Base-by-base conservation (phyloP, 2,888 invertebrate genomes). In the Platycheirus rosarum region DNA sequence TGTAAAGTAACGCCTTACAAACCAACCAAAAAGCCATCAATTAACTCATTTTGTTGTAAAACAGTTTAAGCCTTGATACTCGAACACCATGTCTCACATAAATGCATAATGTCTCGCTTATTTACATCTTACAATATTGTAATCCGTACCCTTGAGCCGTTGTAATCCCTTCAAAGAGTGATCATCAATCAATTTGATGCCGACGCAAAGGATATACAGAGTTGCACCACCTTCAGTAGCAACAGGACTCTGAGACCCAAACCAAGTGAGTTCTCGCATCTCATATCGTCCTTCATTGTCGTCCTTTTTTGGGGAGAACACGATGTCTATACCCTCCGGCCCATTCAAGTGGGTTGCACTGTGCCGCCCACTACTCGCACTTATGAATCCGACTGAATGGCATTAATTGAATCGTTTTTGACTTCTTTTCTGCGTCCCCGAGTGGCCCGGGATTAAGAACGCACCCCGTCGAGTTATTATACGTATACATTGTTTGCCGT, bases 331-430 rank as follows among this genome's bases (percentile, higher is more conserved):
- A 46, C 48, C 66, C 60, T 40, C 42, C 65, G 29, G 11, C 40
- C 35, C 13, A 44, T 29, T 11, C 42, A 71, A 46, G 53, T 32
- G 49, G 60, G 35, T 48, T 78, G 62, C 53, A 62, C 60, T 37
- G 60, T 65, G 29, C 66, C 71, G 77, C 77, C 77, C 66, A 77
- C 71, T 53, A 77, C 66, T 62, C 80, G 35, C 44, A 7, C 65
- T 35, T 44, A 29, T 65, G 46, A 55, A 53, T 49, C 40, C 55
- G 40, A 32, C 66, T 82, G 82, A 82, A 77, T 82, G 63, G 77
- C 35, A 82, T 77, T 82, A 82, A 82, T 82, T 82, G 82, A 82
- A 82, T 71, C 82, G 55, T 82, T 82, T 82, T 82, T 77, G 82
- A 82, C 82, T 82, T 77, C 71, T 77, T 69, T 82, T 77, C 66